These are phyloP conservation scores for Diplodus puntazzo DNA, from an alignment of 2,797 vertebrate species.

Conservation along the genomic window DNA sequence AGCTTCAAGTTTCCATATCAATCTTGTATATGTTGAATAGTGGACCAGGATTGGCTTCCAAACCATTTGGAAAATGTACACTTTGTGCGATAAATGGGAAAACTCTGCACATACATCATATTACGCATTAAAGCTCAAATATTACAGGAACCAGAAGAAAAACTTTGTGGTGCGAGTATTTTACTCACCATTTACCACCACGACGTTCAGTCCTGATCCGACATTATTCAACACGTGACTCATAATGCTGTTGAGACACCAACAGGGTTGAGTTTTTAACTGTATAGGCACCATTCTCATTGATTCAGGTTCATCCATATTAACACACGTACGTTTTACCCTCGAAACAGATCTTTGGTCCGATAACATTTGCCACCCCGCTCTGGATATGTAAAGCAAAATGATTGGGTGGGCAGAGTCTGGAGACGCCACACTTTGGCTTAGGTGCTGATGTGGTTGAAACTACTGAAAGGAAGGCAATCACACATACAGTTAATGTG, in stretches of 20 bases:
- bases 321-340: conserved; percentile 82
- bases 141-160: too few species aligned
- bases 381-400: conserved; percentile 88
- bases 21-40: too few species aligned
- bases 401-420: conserved; percentile 76
- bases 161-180: background rate
- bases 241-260: conserved; percentile 87
- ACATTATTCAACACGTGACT: conserved; percentile 88
- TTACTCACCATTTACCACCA: conserved; percentile 89
- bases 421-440: conserved; percentile 83
- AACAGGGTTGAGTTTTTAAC: conserved; percentile 11
- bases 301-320: background rate
- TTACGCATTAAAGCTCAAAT: too few species aligned
- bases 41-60: too few species aligned
- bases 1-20: too few species aligned
- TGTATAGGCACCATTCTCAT: background rate
- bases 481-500: background rate
- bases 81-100: too few species aligned
- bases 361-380: conserved; percentile 88
- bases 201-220: conserved; percentile 90
- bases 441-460: conserved; percentile 18
- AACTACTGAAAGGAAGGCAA: conserved; percentile 13
- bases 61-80: too few species aligned
- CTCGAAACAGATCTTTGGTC: conserved; percentile 92
- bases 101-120: too few species aligned